Conservation (phyloP, 2,113 vertebrate genomes). For the Saccopteryx bilineata region DNA sequence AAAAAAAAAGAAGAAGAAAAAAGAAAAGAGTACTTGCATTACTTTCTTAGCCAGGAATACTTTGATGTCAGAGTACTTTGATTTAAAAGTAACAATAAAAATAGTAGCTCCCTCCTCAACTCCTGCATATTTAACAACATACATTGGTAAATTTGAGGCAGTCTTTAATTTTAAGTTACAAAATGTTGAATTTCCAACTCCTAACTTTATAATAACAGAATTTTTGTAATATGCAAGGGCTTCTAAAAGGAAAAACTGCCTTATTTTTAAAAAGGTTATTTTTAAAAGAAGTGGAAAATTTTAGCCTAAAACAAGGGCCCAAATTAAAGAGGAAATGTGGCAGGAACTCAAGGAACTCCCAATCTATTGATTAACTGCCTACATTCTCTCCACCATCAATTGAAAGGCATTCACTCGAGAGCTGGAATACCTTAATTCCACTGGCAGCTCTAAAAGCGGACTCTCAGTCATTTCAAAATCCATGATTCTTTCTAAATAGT, state of each 20-base stretch:
- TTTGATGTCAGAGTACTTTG: not conserved
- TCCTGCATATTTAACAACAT: not conserved
- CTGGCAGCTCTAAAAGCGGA: not conserved
- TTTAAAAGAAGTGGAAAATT: not conserved
- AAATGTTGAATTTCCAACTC: slow-evolving; percentile 1
- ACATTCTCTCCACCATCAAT: not conserved
- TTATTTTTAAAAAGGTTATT: slow-evolving; percentile 46
- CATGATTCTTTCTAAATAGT: slow-evolving; percentile 6
- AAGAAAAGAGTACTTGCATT: not conserved
- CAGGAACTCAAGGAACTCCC: not conserved
- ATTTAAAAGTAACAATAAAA: not conserved
- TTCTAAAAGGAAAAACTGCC: slow-evolving; percentile 46
- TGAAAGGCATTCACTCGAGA: not conserved
- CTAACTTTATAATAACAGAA: not conserved
- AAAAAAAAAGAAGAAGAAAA: too few species aligned
- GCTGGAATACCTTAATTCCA: slow-evolving; percentile 1
- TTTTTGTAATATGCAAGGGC: not conserved
- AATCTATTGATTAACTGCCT: not conserved
- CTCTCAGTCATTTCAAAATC: not conserved
- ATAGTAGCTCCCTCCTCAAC: not conserved
- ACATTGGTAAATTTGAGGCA: not conserved
- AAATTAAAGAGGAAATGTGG: not conserved
- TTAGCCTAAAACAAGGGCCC: not conserved
- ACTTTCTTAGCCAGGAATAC: not conserved
- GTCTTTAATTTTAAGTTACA: slow-evolving; percentile 11